Conservation (phyloP, 1,140 invertebrate genomes). For the Orussus abietinus region DNA sequence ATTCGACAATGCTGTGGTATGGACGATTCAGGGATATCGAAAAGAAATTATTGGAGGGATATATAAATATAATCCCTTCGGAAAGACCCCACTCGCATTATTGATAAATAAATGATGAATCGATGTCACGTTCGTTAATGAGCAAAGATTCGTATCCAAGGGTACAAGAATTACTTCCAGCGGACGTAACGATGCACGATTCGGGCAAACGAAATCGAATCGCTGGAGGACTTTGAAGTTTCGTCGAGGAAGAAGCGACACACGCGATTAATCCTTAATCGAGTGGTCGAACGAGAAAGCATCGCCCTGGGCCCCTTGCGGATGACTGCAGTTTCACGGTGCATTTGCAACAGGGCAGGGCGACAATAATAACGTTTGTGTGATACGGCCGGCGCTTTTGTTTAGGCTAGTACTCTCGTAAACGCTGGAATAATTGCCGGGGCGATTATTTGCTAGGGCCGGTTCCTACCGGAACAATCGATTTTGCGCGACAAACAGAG, state of each 20-base stretch:
- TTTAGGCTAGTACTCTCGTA: neutral
- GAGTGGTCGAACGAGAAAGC: neutral
- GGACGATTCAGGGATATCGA: too few relatives aligned
- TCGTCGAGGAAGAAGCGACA: neutral
- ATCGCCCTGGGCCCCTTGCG: neutral
- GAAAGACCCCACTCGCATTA: too few relatives aligned
- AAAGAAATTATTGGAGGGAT: too few relatives aligned
- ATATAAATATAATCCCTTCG: too few relatives aligned
- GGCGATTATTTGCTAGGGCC: neutral
- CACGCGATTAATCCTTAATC: slow-evolving; percentile 1
- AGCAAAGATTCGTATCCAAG: too few relatives aligned
- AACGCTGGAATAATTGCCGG: neutral
- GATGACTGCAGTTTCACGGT: neutral
- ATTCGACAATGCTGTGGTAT: too few relatives aligned
- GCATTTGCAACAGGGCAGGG: neutral
- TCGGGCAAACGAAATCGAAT: too few relatives aligned
- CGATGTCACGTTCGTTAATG: too few relatives aligned
- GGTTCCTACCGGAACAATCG: neutral
- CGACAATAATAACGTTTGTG: neutral
- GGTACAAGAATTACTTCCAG: too few relatives aligned
- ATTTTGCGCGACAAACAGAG: neutral
- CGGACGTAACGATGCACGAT: too few relatives aligned
- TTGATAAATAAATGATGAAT: too few relatives aligned
- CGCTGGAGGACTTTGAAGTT: too few relatives aligned
- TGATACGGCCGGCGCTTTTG: neutral